Conservation (phyloP, 2,113 vertebrate species). For the Rhabdornis inornatus region DNA sequence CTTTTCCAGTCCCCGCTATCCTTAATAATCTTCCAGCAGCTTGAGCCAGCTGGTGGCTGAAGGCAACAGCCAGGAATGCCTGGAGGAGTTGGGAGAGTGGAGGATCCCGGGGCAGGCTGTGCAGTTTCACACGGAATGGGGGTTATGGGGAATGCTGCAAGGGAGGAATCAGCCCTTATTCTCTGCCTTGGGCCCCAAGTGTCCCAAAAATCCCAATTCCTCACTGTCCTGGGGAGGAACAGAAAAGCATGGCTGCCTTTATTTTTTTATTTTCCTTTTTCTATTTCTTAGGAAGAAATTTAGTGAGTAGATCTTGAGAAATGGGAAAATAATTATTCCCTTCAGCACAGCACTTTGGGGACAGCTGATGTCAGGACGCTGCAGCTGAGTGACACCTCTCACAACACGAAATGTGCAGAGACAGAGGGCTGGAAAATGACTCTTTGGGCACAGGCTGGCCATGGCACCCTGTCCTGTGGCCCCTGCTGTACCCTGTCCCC, state of each 20-base stretch:
- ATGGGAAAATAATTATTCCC: background rate
- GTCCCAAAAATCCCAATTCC: background rate
- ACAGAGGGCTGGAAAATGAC: background rate
- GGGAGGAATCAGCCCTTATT: background rate
- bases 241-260: background rate
- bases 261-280: background rate
- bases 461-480: fast-evolving
- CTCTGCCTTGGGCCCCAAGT: fast-evolving
- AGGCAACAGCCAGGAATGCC: background rate
- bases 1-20: background rate
- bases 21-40: conserved; percentile 1
- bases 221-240: background rate
- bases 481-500: background rate
- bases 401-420: background rate
- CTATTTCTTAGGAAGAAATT: background rate
- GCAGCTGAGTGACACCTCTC: background rate
- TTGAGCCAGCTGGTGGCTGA: background rate
- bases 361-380: background rate
- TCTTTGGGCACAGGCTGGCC: background rate
- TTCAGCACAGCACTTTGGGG: background rate
- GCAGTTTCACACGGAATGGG: fast-evolving
- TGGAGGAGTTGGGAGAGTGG: background rate
- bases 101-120: fast-evolving
- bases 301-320: background rate
- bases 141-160: fast-evolving